These are phyloP conservation scores for Synaphobranchus kaupii DNA, from an alignment of 2,797 vertebrate genomes.

Conservation along the genomic window DNA sequence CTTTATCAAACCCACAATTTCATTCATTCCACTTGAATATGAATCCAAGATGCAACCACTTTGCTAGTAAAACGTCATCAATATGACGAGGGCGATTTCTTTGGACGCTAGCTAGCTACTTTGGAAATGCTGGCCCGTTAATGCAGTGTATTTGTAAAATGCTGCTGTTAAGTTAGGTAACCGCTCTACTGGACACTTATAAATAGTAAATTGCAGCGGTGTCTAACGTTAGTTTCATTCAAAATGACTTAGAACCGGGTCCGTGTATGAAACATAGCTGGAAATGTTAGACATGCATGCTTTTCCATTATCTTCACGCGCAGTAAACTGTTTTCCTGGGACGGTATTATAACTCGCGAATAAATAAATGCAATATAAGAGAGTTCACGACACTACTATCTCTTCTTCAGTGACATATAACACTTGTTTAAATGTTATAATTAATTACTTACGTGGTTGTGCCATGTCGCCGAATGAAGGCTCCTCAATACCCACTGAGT, in stretches of 20 bases:
- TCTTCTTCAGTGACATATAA: neutral
- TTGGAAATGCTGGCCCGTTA: neutral
- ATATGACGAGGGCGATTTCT: neutral
- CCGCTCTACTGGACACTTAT: neutral
- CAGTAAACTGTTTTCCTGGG: neutral
- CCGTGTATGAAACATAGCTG: neutral
- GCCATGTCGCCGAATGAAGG: slow-evolving; percentile 80
- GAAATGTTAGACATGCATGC: neutral
- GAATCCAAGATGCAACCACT: neutral
- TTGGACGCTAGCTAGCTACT: neutral
- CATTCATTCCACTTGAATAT: neutral
- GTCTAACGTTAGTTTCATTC: neutral
- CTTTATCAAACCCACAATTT: neutral
- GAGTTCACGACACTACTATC: neutral
- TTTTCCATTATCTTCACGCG: neutral
- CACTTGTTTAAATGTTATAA: neutral
- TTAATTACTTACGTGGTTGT: slow-evolving; percentile 66
- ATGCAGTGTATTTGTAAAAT: neutral
- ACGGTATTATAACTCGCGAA: neutral
- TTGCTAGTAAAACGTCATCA: slow-evolving; percentile 8
- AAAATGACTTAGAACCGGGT: neutral
- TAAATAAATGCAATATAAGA: neutral
- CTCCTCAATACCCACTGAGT: slow-evolving; percentile 67
- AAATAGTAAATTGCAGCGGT: neutral
- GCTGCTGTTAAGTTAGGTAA: neutral